These are phyloP conservation scores for Mus spretus DNA, from an alignment of 2,797 vertebrate genomes.

Conservation along the genomic window DNA sequence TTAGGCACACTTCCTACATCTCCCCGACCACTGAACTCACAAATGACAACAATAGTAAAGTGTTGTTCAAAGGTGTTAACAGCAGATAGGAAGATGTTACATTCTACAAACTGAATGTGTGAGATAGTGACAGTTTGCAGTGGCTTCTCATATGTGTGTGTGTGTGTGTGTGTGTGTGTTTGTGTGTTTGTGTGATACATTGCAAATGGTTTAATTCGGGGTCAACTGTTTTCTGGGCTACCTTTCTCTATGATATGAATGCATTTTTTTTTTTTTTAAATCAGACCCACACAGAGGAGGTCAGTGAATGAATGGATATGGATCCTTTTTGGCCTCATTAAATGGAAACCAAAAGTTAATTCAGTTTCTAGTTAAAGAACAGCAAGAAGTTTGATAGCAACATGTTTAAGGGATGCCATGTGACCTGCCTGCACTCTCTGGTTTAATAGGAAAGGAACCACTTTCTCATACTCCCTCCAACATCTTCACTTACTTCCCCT, in stretches of 20 bases:
- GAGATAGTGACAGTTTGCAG: not conserved
- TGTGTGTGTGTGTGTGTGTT: no score
- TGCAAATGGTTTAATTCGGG: constrained; percentile 73
- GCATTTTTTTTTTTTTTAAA: constrained; percentile 74
- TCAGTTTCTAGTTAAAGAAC: constrained; percentile 76
- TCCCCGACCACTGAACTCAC: not conserved
- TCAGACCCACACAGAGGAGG: constrained; percentile 71
- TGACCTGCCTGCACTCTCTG: constrained; percentile 72
- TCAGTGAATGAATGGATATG: constrained; percentile 73
- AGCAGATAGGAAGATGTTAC: not conserved
- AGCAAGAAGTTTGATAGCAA: constrained; percentile 79
- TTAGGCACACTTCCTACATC: not conserved
- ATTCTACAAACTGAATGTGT: not conserved
- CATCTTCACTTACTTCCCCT: constrained; percentile 72
- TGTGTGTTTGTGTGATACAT: not conserved
- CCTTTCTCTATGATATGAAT: constrained; percentile 51
- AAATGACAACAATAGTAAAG: not conserved
- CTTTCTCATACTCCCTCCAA: constrained; percentile 77
- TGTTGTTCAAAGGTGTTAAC: not conserved
- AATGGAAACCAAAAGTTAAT: constrained; percentile 84
- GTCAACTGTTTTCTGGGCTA: not conserved
- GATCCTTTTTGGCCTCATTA: constrained; percentile 76
- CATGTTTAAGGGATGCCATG: constrained; percentile 72
- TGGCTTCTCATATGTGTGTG: not conserved
- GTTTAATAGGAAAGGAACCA: constrained; percentile 76